phyloP scores from a whole-genome alignment of 2,888 invertebrate species.

The Temnothorax rugatulus region DNA sequence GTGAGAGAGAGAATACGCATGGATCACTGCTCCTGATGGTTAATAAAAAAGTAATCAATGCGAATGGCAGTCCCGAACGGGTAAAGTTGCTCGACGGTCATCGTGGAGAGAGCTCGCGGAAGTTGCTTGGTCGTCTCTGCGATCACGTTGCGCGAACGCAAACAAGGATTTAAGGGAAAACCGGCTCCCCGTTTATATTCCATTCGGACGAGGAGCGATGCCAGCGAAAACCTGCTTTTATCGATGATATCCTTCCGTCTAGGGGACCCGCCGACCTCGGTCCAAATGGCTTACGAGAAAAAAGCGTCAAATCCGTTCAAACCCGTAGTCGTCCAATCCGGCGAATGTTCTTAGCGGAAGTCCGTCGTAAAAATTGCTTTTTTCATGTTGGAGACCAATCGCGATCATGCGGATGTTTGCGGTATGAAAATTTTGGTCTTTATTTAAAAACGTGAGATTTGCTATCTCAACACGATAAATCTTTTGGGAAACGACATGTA shows the following conservation, averaged over 20 bases:
- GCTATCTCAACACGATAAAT: background rate
- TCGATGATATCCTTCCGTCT: constrained; percentile 53
- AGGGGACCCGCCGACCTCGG: constrained; percentile 49
- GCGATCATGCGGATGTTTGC: background rate
- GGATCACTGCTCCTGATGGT: constrained; percentile 60
- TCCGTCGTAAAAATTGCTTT: constrained; percentile 18
- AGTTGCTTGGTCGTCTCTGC: constrained; percentile 53
- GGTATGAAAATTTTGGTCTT: constrained; percentile 1
- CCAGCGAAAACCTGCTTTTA: constrained; percentile 46
- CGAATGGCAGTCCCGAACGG: constrained; percentile 67
- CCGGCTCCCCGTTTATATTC: constrained; percentile 52
- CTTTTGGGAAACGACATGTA: background rate
- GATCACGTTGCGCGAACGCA: constrained; percentile 43
- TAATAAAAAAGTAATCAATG: constrained; percentile 65
- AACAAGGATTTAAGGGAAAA: constrained; percentile 25
- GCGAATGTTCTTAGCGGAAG: constrained; percentile 23
- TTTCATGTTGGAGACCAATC: background rate
- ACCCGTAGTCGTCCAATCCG: constrained; percentile 3
- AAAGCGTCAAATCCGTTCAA: constrained; percentile 40
- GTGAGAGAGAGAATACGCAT: background rate
- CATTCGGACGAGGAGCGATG: constrained; percentile 44
- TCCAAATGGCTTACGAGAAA: constrained; percentile 51
- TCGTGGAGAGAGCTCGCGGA: constrained; percentile 55
- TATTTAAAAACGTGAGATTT: background rate
- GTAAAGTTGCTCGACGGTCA: constrained; percentile 68